Evolutionary conservation across 2,888 invertebrate genomes (phyloP), one percentile per base, ranked within the genome.

Genomic region (Sialis lutaria): DNA sequence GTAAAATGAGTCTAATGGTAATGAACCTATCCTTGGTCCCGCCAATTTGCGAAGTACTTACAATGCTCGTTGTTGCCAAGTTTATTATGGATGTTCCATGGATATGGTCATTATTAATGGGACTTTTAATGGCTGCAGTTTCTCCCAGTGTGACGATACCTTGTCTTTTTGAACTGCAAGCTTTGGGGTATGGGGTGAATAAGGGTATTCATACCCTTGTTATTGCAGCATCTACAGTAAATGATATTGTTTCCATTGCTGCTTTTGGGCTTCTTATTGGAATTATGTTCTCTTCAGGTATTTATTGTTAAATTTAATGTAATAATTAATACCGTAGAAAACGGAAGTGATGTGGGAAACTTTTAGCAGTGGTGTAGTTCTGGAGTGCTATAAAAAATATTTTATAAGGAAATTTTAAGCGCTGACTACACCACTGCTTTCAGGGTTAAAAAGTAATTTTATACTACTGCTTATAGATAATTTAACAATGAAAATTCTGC

Each of bases 91-190:
- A 65, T 41, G 68, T 78, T 55, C 75, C 78, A 3, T 76, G 75
- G 75, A 55, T 70, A 0, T 79, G 77, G 78, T 74, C 72, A 9
- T 61, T 67, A 22, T 56, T 70, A 7, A 56, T 71, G 52, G 72
- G 72, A 34, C 69, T 77, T 55, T 68, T 76, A 5, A 60, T 79
- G 53, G 76, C 78, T 12, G 82, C 81, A 5, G 79, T 83, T 1
- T 80, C 80, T 0, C 81, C 82, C 1, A 83, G 83, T 50, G 82
- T 83, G 34, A 77, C 82, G 41, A 81, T 83, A 13, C 82, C 82
- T 0, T 72, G 76, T 8, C 69, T 84, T 60, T 65, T 83, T 13
- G 62, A 66, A 48, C 63, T 82, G 13, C 72, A 77, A 57, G 76
- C 77, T 51, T 64, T 63, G 49, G 75, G 77, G 6, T 75, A 73